Percentiles rank a stretch among this genome's conserved stretches.
phyloP scores from a whole-genome alignment of 1,140 invertebrate genomes.

The Neodiprion fabricii region DNA sequence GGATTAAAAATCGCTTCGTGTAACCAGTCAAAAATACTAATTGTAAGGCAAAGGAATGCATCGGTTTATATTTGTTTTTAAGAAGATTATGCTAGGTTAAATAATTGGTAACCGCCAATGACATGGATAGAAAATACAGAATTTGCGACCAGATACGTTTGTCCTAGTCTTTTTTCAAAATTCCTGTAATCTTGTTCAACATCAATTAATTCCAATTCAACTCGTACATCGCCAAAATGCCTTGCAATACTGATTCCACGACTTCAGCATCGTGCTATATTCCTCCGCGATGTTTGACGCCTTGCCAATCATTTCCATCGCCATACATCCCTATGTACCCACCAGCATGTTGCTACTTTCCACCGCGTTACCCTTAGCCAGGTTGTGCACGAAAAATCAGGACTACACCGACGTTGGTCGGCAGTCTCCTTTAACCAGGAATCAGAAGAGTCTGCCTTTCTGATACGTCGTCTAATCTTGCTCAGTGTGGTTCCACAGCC shows the following conservation, averaged over 20 bases:
- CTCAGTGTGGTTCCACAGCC: not conserved
- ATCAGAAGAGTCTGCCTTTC: not conserved
- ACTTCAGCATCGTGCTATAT: too few species aligned
- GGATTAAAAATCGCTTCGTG: too few species aligned
- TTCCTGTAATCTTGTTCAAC: not conserved
- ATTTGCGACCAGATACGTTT: too few species aligned
- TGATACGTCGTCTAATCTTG: not conserved
- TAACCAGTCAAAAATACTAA: too few species aligned
- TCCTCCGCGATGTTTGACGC: not conserved
- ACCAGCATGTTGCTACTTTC: not conserved
- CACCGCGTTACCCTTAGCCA: not conserved
- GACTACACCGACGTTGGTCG: not conserved
- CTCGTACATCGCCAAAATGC: too few species aligned
- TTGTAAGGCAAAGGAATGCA: too few species aligned
- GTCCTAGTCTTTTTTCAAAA: not conserved
- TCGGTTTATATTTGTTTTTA: too few species aligned
- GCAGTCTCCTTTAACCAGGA: not conserved
- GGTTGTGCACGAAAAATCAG: not conserved
- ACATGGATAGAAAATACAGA: too few species aligned
- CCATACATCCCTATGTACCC: not conserved
- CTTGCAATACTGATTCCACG: too few species aligned
- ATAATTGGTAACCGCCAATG: too few species aligned
- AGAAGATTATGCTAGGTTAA: too few species aligned
- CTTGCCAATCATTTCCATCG: not conserved
- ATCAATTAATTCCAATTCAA: not conserved